Base-by-base conservation (phyloP, 2,797 vertebrate species). In the Peromyscus aztecus region DNA sequence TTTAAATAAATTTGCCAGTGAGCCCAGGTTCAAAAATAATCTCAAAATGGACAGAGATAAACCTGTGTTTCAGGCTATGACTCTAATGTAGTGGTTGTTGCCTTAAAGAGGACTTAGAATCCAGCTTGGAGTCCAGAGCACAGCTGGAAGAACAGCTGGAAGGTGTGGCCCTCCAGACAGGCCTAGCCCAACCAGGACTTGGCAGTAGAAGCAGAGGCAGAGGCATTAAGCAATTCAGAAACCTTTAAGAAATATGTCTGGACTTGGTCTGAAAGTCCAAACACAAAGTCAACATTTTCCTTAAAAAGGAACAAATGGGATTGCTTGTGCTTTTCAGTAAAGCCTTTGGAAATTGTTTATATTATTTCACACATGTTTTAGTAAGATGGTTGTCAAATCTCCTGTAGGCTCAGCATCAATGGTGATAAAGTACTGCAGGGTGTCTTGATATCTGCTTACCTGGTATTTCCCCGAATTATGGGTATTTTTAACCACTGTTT, bases 301-400 rank as follows among this genome's bases (percentile, higher is more conserved):
- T 16, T 86, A 16, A 49, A 85, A 84, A 63, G 67, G 88, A 94
- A 91, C 34, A 91, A 77, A 94, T 59, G 55, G 8, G 89, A 75
- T 46, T 92, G 19, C 3, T 93, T 94, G 13, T 91, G 52, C 6
- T 81, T 91, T 91, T 82, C 57, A 91, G 55, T 65, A 40, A 93
- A 89, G 87, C 12, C 16, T 77, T 96, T 94, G 89, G 46, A 84
- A 90, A 81, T 81, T 94, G 63, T 81, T 76, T 90, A 61, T 75
- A 90, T 92, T 57, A 71, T 89, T 61, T 55, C 43, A 49, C 2
- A 27, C 46, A 29, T 57, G 55, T 81, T 94, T 63, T 46, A 24
- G 8, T 82, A 95, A 84, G 46, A 94, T 77, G 73, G 40, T 90
- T 85, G 31, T 89, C 89, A 90, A 4, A 63, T 92, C 46, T 71